Conservation (phyloP, 2,797 vertebrate genomes). For the Sphenopsis melanotis region DNA sequence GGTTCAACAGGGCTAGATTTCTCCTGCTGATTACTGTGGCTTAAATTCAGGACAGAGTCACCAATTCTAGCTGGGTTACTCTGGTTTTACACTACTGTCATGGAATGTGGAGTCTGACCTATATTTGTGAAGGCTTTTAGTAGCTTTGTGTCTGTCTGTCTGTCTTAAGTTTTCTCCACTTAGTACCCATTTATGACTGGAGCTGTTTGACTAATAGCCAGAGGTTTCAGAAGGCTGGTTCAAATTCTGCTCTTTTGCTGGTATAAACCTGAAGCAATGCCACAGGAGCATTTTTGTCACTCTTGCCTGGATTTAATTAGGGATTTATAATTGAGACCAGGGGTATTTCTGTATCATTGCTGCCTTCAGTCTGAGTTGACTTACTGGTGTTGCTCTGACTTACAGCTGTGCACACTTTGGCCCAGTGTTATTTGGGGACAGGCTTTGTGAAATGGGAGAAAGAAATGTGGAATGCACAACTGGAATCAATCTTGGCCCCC, state of each 20-base stretch:
- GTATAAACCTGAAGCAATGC: conserved; percentile 45
- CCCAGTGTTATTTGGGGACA: conserved; percentile 65
- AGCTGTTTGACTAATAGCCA: not conserved
- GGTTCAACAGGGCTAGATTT: not conserved
- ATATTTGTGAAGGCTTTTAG: not conserved
- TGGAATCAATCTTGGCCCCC: conserved; percentile 52
- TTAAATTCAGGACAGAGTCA: not conserved
- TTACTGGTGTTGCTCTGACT: conserved; percentile 54
- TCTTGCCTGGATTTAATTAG: conserved; percentile 55
- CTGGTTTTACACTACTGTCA: not conserved
- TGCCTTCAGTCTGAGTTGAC: conserved; percentile 50
- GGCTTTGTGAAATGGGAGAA: conserved; percentile 62
- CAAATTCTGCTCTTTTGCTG: conserved; percentile 21
- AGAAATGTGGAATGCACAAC: conserved; percentile 58
- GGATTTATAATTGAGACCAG: conserved; percentile 52
- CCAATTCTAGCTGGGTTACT: not conserved
- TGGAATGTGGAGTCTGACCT: not conserved
- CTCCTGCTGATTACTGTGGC: not conserved
- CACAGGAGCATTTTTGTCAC: conserved; percentile 37
- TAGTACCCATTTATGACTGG: not conserved
- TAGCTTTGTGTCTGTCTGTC: not conserved
- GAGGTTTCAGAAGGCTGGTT: not conserved
- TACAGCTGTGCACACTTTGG: conserved; percentile 63
- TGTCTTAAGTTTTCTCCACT: not conserved
- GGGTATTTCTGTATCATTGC: conserved; percentile 37